phyloP scores from a whole-genome alignment of 2,113 vertebrate genomes.

The Plecotus auritus region DNA sequence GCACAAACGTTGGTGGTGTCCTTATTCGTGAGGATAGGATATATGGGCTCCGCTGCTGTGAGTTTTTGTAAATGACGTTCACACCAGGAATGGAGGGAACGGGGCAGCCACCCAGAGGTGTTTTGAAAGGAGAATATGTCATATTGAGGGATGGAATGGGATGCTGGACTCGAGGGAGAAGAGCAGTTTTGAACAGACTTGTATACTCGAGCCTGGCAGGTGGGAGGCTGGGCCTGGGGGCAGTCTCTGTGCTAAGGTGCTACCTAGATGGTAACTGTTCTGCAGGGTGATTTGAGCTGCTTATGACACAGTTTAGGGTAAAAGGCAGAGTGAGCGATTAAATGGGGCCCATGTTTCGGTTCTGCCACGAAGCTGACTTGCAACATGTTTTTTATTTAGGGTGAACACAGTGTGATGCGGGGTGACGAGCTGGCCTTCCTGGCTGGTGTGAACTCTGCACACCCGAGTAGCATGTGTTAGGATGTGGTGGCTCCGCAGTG shows the following conservation, averaged over 20 bases:
- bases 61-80: background rate
- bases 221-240: background rate
- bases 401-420: background rate
- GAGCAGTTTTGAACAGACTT: background rate
- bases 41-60: background rate
- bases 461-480: rapidly evolving
- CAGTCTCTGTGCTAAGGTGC: background rate
- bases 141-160: background rate
- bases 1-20: background rate
- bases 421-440: background rate
- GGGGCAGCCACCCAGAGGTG: too few species aligned
- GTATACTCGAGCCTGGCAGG: background rate
- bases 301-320: too few species aligned
- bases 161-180: background rate
- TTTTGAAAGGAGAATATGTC: background rate
- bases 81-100: background rate
- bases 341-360: background rate
- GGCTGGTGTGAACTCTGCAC: too few species aligned
- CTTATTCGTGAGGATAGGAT: too few species aligned
- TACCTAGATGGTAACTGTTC: background rate
- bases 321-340: background rate
- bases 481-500: background rate
- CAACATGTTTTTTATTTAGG: background rate
- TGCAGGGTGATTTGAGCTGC: background rate
- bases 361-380: background rate